phyloP scores from a whole-genome alignment of 2,888 invertebrate species.

The Drosophila seclusa region DNA sequence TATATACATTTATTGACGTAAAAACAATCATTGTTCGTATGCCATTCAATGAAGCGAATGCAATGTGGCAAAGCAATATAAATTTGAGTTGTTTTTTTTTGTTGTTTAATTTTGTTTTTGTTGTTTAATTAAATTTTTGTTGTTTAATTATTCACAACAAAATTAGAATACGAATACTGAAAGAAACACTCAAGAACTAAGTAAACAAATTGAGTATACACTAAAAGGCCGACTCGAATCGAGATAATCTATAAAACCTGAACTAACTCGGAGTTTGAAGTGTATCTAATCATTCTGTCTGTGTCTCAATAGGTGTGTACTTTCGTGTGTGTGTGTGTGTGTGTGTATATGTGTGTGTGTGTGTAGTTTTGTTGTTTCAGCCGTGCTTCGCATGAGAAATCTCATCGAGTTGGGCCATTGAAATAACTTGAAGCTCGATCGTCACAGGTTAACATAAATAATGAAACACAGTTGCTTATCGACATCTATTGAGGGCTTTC shows the following conservation, averaged over 20 bases:
- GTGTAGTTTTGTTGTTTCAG: conserved; percentile 29
- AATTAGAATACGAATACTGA: neutral
- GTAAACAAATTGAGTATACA: neutral
- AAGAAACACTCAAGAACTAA: neutral
- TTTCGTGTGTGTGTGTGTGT: conserved; percentile 7
- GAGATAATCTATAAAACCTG: neutral
- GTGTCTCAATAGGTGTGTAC: neutral
- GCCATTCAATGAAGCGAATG: conserved; percentile 1
- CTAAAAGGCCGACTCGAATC: neutral
- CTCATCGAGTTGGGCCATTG: conserved; percentile 19
- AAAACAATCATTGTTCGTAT: neutral
- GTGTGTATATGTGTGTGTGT: neutral
- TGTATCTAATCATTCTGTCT: conserved; percentile 24
- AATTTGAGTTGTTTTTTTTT: neutral
- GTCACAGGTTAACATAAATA: conserved; percentile 10
- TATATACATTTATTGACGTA: conserved; percentile 2
- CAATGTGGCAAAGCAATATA: neutral
- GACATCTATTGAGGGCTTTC: conserved; percentile 14
- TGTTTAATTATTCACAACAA: neutral
- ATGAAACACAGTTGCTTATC: conserved; percentile 36
- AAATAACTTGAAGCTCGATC: conserved; percentile 28
- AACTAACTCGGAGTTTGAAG: conserved; percentile 7
- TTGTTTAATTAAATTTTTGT: neutral
- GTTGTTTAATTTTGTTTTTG: neutral
- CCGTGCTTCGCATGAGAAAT: conserved; percentile 41